Conservation (phyloP, 1,140 invertebrate genomes). For the Venturia canescens region DNA sequence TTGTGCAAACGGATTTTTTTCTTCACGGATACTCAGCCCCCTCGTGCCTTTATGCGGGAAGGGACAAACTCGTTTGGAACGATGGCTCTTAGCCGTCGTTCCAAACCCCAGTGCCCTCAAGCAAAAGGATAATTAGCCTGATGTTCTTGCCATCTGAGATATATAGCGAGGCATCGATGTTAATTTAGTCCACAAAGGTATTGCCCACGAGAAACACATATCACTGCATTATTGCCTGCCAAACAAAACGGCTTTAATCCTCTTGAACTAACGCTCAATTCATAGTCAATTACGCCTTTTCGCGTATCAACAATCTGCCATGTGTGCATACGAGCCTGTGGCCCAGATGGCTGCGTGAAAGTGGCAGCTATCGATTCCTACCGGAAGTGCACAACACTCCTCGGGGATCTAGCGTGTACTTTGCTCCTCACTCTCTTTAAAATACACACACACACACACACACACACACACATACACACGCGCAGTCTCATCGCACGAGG, state of each 20-base stretch:
- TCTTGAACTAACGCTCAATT: no score
- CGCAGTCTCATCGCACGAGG: background rate
- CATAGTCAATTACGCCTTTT: background rate
- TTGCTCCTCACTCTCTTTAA: no score
- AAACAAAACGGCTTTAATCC: background rate
- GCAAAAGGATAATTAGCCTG: constrained; percentile 62
- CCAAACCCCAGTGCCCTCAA: constrained; percentile 35
- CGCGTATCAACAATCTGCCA: background rate
- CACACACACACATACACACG: no score
- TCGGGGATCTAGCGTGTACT: background rate
- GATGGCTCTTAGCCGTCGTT: constrained; percentile 62
- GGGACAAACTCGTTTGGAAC: background rate
- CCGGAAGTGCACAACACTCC: constrained; percentile 54
- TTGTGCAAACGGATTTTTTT: background rate
- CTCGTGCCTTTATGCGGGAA: constrained; percentile 31
- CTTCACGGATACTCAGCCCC: constrained; percentile 49
- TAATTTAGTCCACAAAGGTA: constrained; percentile 5
- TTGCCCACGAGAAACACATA: background rate
- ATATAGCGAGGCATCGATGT: background rate
- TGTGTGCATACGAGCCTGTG: constrained; percentile 41
- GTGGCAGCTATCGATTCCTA: constrained; percentile 57
- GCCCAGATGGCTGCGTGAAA: constrained; percentile 65
- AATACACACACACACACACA: no score
- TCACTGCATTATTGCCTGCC: background rate
- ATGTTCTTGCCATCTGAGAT: background rate